Evolutionary conservation across 2,113 vertebrate genomes (phyloP).

Genomic region (Corythaeola cristata): DNA sequence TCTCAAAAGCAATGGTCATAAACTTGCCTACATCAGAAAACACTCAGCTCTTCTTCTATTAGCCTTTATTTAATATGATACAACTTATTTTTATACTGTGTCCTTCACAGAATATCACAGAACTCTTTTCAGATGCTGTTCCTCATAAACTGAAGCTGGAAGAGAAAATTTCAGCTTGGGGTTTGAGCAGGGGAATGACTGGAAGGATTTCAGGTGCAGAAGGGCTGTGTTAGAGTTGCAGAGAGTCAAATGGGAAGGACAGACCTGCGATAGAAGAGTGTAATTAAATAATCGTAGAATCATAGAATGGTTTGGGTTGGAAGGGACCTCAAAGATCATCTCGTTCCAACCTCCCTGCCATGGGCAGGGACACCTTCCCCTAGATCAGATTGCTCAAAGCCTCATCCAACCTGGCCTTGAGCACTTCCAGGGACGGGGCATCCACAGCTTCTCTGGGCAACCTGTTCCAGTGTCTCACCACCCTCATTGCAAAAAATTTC

Average conservation of each 20-base stretch:
- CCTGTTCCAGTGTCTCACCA: no score
- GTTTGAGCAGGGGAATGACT: not conserved
- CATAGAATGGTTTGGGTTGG: no score
- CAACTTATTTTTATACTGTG: slow-evolving; percentile 60
- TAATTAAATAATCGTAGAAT: not conserved
- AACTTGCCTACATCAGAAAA: slow-evolving; percentile 10
- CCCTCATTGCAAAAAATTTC: no score
- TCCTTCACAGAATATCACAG: slow-evolving; percentile 49
- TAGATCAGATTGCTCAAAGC: no score
- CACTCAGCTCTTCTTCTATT: not conserved
- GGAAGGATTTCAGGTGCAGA: not conserved
- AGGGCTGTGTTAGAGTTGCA: not conserved
- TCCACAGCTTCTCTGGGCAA: no score
- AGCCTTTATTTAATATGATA: slow-evolving; percentile 35
- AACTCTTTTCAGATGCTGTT: not conserved
- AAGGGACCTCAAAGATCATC: no score
- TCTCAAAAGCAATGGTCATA: not conserved
- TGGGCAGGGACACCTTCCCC: no score
- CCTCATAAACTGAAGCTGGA: not conserved
- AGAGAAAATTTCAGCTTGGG: not conserved
- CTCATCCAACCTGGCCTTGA: no score
- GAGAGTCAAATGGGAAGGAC: not conserved
- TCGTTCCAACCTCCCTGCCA: no score
- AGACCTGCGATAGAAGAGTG: not conserved
- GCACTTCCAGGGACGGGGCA: no score